Percentiles rank a stretch among this genome's conserved stretches.
Conservation (phyloP, 2,113 vertebrate genomes). For the Mionectes macconnelli region DNA sequence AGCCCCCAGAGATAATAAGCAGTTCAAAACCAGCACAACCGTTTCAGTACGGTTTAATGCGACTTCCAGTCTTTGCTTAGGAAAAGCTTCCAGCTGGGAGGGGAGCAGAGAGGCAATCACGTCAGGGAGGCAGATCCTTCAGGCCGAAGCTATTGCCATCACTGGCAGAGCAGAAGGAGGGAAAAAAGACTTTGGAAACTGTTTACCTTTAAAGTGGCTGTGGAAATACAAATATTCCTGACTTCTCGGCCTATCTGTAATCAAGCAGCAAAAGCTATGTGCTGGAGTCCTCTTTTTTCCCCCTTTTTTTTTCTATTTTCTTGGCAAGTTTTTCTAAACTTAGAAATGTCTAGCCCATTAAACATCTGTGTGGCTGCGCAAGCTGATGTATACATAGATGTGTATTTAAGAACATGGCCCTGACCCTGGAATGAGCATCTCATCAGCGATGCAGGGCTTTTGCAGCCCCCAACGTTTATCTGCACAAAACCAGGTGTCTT, state of each 20-base stretch:
- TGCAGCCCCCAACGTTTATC: neutral
- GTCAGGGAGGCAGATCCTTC: conserved; percentile 12
- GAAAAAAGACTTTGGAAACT: conserved; percentile 38
- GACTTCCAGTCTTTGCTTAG: conserved; percentile 39
- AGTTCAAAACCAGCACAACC: conserved; percentile 45
- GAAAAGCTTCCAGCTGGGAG: conserved; percentile 33
- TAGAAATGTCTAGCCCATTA: neutral
- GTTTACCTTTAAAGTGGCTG: conserved; percentile 46
- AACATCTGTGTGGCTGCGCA: neutral
- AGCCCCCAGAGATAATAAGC: conserved; percentile 32
- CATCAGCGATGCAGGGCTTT: neutral
- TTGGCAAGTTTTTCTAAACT: conserved; percentile 9
- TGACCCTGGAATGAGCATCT: neutral
- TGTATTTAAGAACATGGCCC: neutral
- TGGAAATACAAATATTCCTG: conserved; percentile 57
- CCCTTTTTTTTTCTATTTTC: neutral
- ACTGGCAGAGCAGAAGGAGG: neutral
- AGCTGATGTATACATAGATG: neutral
- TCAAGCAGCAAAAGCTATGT: neutral
- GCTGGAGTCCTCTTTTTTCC: neutral
- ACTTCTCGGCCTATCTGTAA: neutral
- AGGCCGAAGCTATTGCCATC: neutral
- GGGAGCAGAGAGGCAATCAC: neutral
- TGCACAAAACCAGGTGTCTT: neutral
- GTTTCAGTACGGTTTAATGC: conserved; percentile 16